A percentile compares a stretch with the other conserved stretches of the same genome.
These are phyloP conservation scores for Meghimatium bilineatum DNA, from an alignment of 2,888 invertebrate species.

Conservation along the genomic window DNA sequence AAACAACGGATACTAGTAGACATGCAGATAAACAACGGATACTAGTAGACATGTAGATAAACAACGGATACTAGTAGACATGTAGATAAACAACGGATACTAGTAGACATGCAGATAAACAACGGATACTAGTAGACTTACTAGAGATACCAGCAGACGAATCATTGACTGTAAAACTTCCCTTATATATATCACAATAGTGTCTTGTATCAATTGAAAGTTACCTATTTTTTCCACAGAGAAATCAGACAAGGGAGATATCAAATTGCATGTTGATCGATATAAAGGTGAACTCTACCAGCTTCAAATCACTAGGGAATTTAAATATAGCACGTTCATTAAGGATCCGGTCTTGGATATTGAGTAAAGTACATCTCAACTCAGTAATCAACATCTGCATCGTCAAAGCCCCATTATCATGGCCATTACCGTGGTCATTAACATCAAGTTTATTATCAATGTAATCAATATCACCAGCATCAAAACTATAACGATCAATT, in stretches of 20 bases:
- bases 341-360: conserved; percentile 3
- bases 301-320: neutral
- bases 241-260: conserved; percentile 9
- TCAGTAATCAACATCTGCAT: neutral
- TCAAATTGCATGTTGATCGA: conserved; percentile 21
- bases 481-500: neutral
- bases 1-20: too few relatives aligned
- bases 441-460: conserved; percentile 6
- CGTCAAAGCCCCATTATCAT: neutral
- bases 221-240: neutral
- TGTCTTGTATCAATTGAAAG: neutral
- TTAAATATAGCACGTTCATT: conserved; percentile 28
- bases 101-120: too few relatives aligned
- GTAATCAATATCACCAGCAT: conserved; percentile 10
- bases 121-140: too few relatives aligned
- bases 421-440: neutral
- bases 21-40: too few relatives aligned
- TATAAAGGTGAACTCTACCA: conserved; percentile 3
- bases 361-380: neutral
- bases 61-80: too few relatives aligned
- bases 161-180: too few relatives aligned
- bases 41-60: too few relatives aligned
- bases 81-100: too few relatives aligned
- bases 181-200: too few relatives aligned
- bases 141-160: too few relatives aligned